A percentile compares a stretch with the other conserved stretches of the same genome.
Evolutionary conservation across 2,888 invertebrate genomes (phyloP).

Genomic region (Acleris literana): DNA sequence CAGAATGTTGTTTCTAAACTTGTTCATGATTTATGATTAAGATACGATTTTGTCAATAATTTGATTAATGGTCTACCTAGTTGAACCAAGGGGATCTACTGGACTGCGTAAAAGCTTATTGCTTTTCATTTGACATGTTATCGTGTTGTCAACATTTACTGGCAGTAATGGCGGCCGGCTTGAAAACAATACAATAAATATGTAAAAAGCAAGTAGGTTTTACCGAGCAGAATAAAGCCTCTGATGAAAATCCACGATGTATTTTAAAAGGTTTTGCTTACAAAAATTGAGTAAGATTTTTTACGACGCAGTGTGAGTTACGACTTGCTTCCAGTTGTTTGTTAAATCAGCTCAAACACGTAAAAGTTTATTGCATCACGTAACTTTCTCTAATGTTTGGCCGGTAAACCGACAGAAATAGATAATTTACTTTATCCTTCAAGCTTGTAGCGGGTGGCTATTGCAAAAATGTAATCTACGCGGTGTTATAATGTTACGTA

Average conservation of each 20-base stretch:
- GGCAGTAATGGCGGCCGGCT: no score
- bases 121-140: no score
- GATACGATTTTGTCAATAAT: slow-evolving; percentile 22
- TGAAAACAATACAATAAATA: no score
- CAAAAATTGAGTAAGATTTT: slow-evolving; percentile 33
- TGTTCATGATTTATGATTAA: slow-evolving; percentile 24
- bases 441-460: slow-evolving; percentile 1
- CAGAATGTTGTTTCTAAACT: slow-evolving; percentile 33
- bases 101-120: no score
- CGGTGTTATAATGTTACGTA: slow-evolving; percentile 32
- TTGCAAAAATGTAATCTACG: slow-evolving; percentile 22
- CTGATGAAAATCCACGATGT: no score
- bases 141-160: no score
- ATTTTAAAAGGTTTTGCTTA: background rate
- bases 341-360: slow-evolving; percentile 48
- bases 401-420: slow-evolving; percentile 36
- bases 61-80: slow-evolving; percentile 3
- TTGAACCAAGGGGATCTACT: no score
- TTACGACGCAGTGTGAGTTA: slow-evolving; percentile 43
- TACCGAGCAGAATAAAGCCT: no score
- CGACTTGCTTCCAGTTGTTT: slow-evolving; percentile 45
- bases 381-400: slow-evolving; percentile 50
- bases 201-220: no score
- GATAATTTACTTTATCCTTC: slow-evolving; percentile 17
- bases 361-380: slow-evolving; percentile 57